These are phyloP conservation scores for Hapalemur alaotrensis DNA, from an alignment of 2,797 vertebrate genomes.

Conservation along the genomic window DNA sequence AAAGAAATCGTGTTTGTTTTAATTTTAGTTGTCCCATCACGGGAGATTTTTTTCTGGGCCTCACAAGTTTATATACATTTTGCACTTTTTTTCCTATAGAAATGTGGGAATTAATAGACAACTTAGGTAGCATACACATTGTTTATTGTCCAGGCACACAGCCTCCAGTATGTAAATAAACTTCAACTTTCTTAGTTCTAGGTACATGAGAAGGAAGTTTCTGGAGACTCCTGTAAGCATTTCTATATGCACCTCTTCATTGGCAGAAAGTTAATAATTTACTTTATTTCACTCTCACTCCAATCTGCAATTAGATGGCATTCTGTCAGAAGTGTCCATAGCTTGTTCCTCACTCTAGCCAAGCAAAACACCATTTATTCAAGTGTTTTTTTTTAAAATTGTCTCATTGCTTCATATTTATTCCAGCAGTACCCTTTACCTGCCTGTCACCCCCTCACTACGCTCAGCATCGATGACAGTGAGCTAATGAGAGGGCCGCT, in stretches of 20 bases:
- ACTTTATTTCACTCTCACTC: neutral
- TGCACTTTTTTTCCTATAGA: neutral
- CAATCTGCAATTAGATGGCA: neutral
- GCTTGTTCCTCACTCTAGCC: neutral
- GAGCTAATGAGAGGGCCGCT: neutral
- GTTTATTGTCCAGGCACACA: neutral
- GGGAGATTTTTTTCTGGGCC: neutral
- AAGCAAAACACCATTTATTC: neutral
- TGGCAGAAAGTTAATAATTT: constrained; percentile 8
- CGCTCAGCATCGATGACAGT: neutral
- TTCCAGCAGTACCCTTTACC: neutral
- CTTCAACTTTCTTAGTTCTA: neutral
- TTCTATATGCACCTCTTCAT: neutral
- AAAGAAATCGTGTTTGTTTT: neutral
- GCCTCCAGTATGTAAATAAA: neutral
- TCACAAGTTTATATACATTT: neutral
- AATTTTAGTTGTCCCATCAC: neutral
- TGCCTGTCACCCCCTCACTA: neutral
- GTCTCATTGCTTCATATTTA: neutral
- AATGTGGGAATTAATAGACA: neutral
- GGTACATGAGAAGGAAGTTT: neutral
- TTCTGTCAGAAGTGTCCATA: neutral
- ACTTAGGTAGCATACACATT: neutral
- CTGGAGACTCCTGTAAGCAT: neutral
- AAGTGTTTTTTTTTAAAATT: neutral